Conservation (phyloP, 2,113 vertebrate genomes). For the Mionectes macconnelli region DNA sequence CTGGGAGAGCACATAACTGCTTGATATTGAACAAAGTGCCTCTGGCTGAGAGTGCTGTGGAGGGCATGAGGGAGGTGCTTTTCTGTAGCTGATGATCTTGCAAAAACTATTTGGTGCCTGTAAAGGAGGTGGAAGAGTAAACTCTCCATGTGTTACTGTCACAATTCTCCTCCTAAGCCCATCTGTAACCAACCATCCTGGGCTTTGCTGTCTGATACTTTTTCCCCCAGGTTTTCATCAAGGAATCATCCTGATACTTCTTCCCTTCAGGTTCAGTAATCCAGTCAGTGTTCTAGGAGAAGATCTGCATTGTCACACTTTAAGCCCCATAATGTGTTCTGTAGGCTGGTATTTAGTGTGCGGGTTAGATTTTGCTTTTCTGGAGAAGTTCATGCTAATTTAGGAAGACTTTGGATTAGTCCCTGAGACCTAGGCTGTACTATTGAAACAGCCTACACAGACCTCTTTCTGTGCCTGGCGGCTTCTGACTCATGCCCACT, state of each 20-base stretch:
- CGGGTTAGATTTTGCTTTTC: not conserved
- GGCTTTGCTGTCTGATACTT: not conserved
- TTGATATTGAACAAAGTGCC: not conserved
- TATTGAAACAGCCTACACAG: not conserved
- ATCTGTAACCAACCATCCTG: not conserved
- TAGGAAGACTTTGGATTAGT: not conserved
- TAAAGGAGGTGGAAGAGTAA: not conserved
- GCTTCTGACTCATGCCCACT: not conserved
- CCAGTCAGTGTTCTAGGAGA: not conserved
- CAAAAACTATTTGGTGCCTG: not conserved
- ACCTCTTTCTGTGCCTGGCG: not conserved
- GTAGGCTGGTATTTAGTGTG: not conserved
- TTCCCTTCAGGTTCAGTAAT: not conserved
- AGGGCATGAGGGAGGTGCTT: not conserved
- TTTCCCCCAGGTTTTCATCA: not conserved
- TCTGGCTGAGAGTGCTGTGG: not conserved
- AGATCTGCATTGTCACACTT: not conserved
- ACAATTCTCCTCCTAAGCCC: not conserved
- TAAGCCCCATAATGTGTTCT: not conserved
- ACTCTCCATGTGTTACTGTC: not conserved
- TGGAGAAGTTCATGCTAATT: not conserved
- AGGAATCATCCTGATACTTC: not conserved
- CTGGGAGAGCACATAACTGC: not conserved
- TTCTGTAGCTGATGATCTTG: not conserved
- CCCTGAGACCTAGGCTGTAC: not conserved